Evolutionary conservation across 2,113 vertebrate genomes (phyloP).

Genomic region (Quiscalus mexicanus): DNA sequence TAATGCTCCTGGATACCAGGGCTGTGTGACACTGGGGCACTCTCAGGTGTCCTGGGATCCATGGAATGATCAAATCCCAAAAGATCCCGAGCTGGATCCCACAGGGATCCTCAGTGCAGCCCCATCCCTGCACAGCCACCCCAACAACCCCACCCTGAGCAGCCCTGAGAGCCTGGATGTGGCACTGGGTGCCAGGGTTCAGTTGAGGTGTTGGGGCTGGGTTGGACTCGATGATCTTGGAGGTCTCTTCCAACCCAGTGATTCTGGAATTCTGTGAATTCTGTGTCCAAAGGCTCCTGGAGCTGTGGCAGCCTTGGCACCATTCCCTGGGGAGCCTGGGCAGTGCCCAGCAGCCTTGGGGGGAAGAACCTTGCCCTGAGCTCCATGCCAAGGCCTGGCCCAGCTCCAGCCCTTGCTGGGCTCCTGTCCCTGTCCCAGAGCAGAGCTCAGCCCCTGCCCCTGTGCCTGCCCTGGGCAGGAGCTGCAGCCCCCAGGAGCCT

Average conservation of each 20-base stretch:
- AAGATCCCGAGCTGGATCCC: neutral
- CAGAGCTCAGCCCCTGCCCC: too few relatives aligned
- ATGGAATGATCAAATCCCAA: neutral
- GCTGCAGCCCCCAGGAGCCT: too few relatives aligned
- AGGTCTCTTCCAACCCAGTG: too few relatives aligned
- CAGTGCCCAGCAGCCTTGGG: neutral
- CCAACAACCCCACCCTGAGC: neutral
- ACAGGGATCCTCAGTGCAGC: accelerated
- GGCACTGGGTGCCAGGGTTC: too few relatives aligned
- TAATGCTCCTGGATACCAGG: neutral
- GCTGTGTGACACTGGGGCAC: accelerated
- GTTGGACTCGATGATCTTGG: too few relatives aligned
- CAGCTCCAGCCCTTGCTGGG: too few relatives aligned
- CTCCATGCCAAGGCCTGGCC: too few relatives aligned
- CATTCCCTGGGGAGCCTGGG: neutral
- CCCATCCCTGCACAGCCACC: neutral
- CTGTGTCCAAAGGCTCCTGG: neutral
- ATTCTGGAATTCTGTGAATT: too few relatives aligned
- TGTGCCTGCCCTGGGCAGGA: too few relatives aligned
- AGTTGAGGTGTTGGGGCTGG: too few relatives aligned
- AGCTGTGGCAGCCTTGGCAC: neutral
- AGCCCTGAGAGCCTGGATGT: neutral
- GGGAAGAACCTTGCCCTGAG: too few relatives aligned
- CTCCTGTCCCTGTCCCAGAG: too few relatives aligned
- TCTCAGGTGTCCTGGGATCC: neutral